Evolutionary conservation across 2,797 vertebrate species (phyloP), one percentile per base, ranked within the genome.

Genomic region (Trichosurus vulpecula): DNA sequence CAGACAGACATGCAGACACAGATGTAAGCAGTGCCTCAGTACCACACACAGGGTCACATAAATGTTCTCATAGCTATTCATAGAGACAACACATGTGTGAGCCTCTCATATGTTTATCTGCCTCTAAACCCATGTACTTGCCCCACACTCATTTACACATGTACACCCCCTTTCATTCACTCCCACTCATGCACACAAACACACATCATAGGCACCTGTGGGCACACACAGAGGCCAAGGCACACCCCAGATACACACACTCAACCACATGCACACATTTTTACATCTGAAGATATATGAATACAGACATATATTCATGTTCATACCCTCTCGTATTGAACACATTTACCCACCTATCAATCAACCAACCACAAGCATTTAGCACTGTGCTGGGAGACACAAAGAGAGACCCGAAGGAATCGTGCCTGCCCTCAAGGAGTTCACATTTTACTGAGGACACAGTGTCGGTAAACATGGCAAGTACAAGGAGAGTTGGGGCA

Each of bases 211-310:
- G 81, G 53, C 0, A 0, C 54, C 92, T 56, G 74, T 0, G 0
- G 51, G 95, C 94, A 92, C 96, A 94, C 90, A 97, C 92, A 97
- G 96, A 93, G 58, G 66, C 6, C n/a, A 22, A 55, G 22, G 54
- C 54, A 94, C 91, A 90, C 74, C 52, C 91, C 81, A 97, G 92
- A 41, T 0, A 11, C 92, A 97, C 93, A 96, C 54, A 92, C 94
- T 55, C 93, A 91, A 91, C 91, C 92, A 58, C 27, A 66, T 87
- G 74, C 52, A 51, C 89, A 92, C 53, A 52, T 93, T 87, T 12
- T 87, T 87, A 35, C 3, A 87, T 87, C 25, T 51, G 41, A 87
- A 4, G 22, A 87, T 51, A 11, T 81, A 10, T 47, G 41, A 81
- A 47, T 25, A 81, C 27, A 41, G 19, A 41, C n/a, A 22, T 47